A percentile compares a stretch with the other conserved stretches of the same genome.
Conservation (phyloP, 2,113 vertebrate species). For the Nibea coibor region DNA sequence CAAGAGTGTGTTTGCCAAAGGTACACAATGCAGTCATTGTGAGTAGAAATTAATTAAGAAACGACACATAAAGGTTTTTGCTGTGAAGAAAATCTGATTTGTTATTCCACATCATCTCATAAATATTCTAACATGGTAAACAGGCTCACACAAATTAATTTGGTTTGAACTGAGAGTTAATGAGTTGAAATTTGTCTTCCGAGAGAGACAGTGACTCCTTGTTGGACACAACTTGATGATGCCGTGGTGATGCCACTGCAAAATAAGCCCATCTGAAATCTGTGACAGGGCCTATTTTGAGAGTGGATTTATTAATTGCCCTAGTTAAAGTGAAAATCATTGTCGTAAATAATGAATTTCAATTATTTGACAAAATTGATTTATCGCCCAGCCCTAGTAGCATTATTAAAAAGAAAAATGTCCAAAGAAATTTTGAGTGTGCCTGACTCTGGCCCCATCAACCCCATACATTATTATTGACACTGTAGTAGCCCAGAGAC, state of each 20-base stretch:
- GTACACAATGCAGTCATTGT: constrained; percentile 8
- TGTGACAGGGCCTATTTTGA: neutral
- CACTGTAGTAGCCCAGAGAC: no score
- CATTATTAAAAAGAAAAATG: no score
- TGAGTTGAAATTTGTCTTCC: constrained; percentile 39
- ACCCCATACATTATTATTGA: no score
- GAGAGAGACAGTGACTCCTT: constrained; percentile 10
- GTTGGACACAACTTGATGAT: neutral
- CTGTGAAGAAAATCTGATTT: constrained; percentile 39
- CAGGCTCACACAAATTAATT: constrained; percentile 31
- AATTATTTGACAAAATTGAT: no score
- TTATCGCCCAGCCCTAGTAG: no score
- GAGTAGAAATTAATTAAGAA: constrained; percentile 32
- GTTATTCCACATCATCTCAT: constrained; percentile 40
- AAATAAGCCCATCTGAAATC: neutral
- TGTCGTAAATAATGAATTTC: no score
- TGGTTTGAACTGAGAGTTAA: constrained; percentile 35
- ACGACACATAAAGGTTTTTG: constrained; percentile 8
- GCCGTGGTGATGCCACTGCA: neutral
- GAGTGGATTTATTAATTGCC: neutral
- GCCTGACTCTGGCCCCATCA: no score
- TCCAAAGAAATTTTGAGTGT: no score
- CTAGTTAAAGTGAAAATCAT: no score
- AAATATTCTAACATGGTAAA: constrained; percentile 54
- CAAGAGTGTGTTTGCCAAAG: constrained; percentile 6